Base-by-base conservation (phyloP, 2,888 invertebrate genomes). In the Hololepta plana region DNA sequence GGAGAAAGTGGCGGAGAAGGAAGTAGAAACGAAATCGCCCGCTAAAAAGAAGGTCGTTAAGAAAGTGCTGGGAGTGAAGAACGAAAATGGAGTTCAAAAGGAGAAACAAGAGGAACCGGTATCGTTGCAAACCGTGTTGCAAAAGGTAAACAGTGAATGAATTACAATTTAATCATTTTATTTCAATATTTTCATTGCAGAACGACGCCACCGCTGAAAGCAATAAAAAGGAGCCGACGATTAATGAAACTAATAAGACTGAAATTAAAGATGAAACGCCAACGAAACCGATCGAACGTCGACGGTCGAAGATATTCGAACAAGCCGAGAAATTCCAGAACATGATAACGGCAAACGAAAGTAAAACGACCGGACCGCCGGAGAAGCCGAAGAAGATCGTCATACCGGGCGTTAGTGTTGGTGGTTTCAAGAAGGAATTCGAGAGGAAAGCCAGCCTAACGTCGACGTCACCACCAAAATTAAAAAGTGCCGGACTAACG, bases 381-480 rank as follows among this genome's bases (percentile, higher is more conserved):
- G 80, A 80, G 46, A 74, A 74, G 16, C 82, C 80, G 53, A 85
- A 82, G 51, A 85, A 82, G 51, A 62, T 82, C 26, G 70, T 79
- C 36, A 75, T 84, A 45, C 77, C 82, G 15, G 64, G 35, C 5
- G 80, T 82, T 9, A 84, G 77, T 48, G 84, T 87, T 2, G 81
- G 79, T 27, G 84, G 77, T 45, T 84, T 79, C 39, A 85, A 84
- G 40, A 76, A 77, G 41, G 82, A 80, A 41, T 87, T 82, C 45
- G 84, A 87, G 51, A 62, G 79, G 27, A 73, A 77, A 50, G 76
- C 77, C 1, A 75, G 73, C 24, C 59, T 73, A 20, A 60, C 58
- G 1, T 49, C 54, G 15, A 43, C 49, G 2, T 43, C 51, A 2
- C 47, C 52, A 8, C 47, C 51, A 2, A 50, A 49, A 35, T 37